Conservation (phyloP, 2,888 invertebrate genomes). For the Sisyra nigra region DNA sequence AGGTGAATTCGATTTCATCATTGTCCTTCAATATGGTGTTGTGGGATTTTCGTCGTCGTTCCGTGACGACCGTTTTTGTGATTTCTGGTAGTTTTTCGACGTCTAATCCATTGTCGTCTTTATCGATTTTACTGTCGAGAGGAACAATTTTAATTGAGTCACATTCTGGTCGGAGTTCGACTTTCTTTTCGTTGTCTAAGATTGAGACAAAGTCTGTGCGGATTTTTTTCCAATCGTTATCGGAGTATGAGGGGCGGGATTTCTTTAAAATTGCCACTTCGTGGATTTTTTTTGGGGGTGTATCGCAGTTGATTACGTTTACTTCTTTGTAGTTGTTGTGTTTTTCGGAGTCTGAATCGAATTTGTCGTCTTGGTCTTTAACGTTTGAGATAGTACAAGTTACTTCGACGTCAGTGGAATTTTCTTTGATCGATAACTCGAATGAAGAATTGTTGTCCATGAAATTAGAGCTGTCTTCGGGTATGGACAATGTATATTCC, state of each 20-base stretch:
- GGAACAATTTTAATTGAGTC: conserved; percentile 6
- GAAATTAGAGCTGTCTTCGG: conserved; percentile 27
- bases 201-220: conserved; percentile 2
- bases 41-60: conserved; percentile 24
- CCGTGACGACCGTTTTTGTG: conserved; percentile 13
- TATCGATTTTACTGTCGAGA: not conserved
- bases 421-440: conserved; percentile 24
- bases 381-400: conserved; percentile 29
- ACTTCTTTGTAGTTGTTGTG: not conserved
- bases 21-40: conserved; percentile 25
- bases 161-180: conserved; percentile 1
- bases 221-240: conserved; percentile 8
- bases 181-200: conserved; percentile 1
- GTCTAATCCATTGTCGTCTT: not conserved
- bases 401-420: conserved; percentile 14
- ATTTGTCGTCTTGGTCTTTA: conserved; percentile 29
- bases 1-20: conserved; percentile 21
- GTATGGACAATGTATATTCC: conserved; percentile 33
- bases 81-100: conserved; percentile 7
- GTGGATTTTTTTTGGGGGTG: conserved; percentile 7
- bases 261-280: conserved; percentile 8
- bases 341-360: conserved; percentile 20
- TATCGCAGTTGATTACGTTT: not conserved
- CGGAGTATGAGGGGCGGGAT: conserved; percentile 2
- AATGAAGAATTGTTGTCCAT: conserved; percentile 19